Conservation (phyloP, 2,888 invertebrate genomes). For the Heliothis peltigera region DNA sequence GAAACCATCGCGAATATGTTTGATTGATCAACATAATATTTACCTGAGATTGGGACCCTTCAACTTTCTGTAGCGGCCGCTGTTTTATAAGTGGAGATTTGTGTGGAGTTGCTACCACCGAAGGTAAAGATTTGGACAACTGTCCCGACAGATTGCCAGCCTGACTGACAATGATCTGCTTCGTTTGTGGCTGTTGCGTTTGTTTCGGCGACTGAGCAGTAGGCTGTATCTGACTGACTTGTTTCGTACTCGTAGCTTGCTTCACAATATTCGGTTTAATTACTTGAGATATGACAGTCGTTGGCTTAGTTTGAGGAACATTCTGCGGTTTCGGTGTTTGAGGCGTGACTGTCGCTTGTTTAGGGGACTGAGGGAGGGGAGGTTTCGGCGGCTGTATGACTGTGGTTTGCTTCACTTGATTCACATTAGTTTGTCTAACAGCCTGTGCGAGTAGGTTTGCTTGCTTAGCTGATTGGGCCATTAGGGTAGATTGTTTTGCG, state of each 20-base stretch:
- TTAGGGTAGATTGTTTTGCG: conserved; percentile 68
- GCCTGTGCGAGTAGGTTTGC: conserved; percentile 72
- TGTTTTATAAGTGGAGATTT: conserved; percentile 81
- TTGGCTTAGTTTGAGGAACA: conserved; percentile 43
- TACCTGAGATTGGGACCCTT: conserved; percentile 70
- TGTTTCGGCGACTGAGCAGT: conserved; percentile 70
- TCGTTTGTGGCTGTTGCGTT: conserved; percentile 61
- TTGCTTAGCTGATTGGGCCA: conserved; percentile 77
- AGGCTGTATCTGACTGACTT: conserved; percentile 46
- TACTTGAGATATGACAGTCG: conserved; percentile 49
- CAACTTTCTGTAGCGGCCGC: conserved; percentile 76
- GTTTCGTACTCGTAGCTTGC: conserved; percentile 50
- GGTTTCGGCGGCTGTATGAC: conserved; percentile 52
- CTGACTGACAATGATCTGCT: conserved; percentile 59
- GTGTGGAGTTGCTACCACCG: conserved; percentile 73
- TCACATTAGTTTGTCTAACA: conserved; percentile 66
- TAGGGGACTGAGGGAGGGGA: conserved; percentile 54
- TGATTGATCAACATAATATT: too few species aligned
- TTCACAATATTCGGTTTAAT: conserved; percentile 51
- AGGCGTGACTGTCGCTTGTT: conserved; percentile 43
- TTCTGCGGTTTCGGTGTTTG: conserved; percentile 52
- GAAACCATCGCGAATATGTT: too few species aligned
- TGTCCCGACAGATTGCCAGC: conserved; percentile 49
- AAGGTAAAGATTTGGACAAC: conserved; percentile 71
- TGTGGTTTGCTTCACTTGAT: conserved; percentile 58